Evolutionary conservation across 2,113 vertebrate genomes (phyloP), one percentile per base, ranked within the genome.

Genomic region (Apeltes quadracus): DNA sequence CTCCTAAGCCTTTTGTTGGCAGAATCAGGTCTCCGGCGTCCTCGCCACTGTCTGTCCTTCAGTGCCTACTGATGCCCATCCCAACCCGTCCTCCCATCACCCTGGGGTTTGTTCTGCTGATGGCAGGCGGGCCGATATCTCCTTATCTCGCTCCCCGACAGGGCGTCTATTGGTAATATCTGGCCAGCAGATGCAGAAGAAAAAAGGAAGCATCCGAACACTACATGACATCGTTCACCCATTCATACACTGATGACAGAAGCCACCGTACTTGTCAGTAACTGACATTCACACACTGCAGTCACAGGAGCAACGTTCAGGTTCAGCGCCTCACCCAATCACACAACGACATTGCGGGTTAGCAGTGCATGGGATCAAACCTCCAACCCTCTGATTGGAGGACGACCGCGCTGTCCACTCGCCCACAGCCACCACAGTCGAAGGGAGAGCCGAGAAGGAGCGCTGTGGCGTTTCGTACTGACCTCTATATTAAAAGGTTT

Each of bases 71-170:
- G 80, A 83, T 83, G 81, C 79, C 81, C 70, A 22, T 64, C 4
- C 3, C 13, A 43, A 4, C 14, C 39, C 15, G 15, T 16, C 41
- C 5, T 14, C 11, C 38, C 10, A 11, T 13, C 38, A 39, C 38
- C 38, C 13, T 39, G 10, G n/a, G 64, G 63, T 63, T 63, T 25
- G 14, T 76, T 86, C 71, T 84, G 82, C 86, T 88, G 77, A 89
- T 84, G 87, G 72, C 61, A 48, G 84, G 53, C 18, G 1, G 29
- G 65, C 76, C 87, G 79, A 87, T 88, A 85, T 84, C 83, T 87
- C 75, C 84, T 86, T 83, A 87, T 88, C 83, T 83, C 41, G 4
- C 84, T 73, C 63, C 72, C 29, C 72, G 81, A 83, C 82, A 75
- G 4, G 4, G 62, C 38, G 59, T 62, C 68, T 65, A 56, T 75